A percentile compares a stretch with the other conserved stretches of the same genome.
Conservation (phyloP, 2,113 vertebrate genomes). For the Psittacula cyanocephala region DNA sequence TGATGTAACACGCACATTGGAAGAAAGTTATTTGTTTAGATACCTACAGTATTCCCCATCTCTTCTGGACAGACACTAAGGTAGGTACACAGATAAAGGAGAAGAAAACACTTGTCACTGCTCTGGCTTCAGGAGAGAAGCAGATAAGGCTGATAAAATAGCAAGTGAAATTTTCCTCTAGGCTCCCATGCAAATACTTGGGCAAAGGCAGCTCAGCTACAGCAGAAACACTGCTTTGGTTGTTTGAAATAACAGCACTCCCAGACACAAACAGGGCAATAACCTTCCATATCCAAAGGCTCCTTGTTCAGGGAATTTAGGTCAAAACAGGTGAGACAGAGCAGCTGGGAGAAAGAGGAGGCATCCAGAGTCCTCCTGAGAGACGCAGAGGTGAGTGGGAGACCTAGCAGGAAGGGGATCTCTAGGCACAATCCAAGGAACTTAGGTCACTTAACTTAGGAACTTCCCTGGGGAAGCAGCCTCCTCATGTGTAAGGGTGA, state of each 20-base stretch:
- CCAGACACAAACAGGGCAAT: not conserved
- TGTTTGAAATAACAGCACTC: not conserved
- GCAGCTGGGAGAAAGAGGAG: not conserved
- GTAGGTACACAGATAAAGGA: constrained; percentile 48
- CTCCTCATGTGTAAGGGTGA: not conserved
- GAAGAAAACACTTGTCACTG: not conserved
- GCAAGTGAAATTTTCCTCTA: constrained; percentile 43
- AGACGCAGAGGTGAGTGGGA: not conserved
- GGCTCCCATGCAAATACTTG: not conserved
- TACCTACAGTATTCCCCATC: not conserved
- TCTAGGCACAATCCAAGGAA: not conserved
- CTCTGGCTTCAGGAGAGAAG: not conserved
- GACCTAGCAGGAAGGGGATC: not conserved
- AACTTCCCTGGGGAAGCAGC: not conserved
- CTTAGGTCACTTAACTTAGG: too few species aligned
- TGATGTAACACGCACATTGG: not conserved
- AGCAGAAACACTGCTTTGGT: not conserved
- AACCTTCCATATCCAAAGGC: not conserved
- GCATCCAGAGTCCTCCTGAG: not conserved
- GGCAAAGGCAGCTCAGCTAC: not conserved
- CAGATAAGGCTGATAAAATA: constrained; percentile 53
- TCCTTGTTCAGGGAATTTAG: not conserved
- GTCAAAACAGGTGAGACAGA: not conserved
- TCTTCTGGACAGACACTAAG: not conserved
- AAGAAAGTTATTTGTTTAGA: constrained; percentile 41